Percentiles rank a stretch among this genome's conserved stretches.
Conservation (phyloP, 2,797 vertebrate species). For the Natrix natrix region DNA sequence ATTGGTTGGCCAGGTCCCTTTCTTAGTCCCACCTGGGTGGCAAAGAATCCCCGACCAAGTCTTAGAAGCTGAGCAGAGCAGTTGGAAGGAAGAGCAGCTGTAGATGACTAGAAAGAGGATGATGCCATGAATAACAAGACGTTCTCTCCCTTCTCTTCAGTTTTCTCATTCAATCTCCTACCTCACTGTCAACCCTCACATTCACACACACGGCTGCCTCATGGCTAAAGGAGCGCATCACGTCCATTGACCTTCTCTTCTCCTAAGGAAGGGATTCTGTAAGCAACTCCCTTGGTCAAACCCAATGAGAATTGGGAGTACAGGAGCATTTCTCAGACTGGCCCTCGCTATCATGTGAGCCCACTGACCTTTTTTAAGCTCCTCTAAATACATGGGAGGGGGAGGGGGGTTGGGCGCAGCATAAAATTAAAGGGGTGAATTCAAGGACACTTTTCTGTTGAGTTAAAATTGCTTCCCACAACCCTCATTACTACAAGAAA, state of each 20-base stretch:
- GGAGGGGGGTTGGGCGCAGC: neutral
- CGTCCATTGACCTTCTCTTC: neutral
- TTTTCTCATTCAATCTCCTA: too few relatives aligned
- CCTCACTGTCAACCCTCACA: neutral
- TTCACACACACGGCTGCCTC: neutral
- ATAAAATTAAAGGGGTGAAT: neutral
- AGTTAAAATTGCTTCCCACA: neutral
- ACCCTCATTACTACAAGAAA: neutral
- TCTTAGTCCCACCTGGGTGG: neutral
- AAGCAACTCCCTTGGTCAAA: neutral
- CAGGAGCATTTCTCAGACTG: neutral
- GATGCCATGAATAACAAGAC: neutral
- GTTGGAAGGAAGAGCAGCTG: neutral
- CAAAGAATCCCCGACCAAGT: neutral
- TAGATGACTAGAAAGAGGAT: neutral
- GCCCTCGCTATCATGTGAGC: neutral
- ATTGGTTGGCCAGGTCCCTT: neutral
- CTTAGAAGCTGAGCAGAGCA: neutral
- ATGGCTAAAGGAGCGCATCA: neutral
- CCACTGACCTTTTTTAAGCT: neutral
- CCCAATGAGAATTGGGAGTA: neutral
- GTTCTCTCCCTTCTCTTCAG: too few relatives aligned
- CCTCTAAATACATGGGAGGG: neutral
- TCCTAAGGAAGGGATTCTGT: neutral
- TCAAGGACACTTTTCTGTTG: neutral